Conservation (phyloP, 2,797 vertebrate genomes). For the Bufotes viridis region DNA sequence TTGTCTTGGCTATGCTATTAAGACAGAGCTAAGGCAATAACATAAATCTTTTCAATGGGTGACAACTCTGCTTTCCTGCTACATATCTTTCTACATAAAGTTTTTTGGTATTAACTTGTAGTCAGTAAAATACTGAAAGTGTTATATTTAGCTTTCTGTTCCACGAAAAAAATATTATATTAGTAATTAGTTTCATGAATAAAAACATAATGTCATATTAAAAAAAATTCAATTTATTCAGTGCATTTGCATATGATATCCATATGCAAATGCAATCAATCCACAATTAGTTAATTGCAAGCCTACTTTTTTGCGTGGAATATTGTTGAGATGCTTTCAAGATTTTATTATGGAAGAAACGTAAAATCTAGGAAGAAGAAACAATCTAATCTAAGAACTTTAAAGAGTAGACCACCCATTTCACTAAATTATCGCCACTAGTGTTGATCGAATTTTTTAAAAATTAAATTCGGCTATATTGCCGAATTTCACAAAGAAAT, state of each 20-base stretch:
- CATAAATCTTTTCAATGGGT: too few relatives aligned
- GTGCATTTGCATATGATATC: constrained; percentile 62
- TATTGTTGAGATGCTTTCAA: constrained; percentile 5
- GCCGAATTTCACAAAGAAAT: too few relatives aligned
- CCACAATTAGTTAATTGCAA: constrained; percentile 73
- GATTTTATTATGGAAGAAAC: neutral
- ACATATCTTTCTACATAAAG: neutral
- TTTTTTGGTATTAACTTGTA: neutral
- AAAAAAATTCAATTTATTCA: neutral
- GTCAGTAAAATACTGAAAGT: neutral
- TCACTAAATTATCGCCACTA: too few relatives aligned
- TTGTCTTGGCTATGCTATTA: too few relatives aligned
- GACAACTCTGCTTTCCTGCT: too few relatives aligned
- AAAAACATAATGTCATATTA: neutral
- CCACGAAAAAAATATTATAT: neutral
- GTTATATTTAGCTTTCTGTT: neutral
- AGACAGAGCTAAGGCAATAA: too few relatives aligned
- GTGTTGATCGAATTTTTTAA: too few relatives aligned
- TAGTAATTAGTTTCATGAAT: constrained; percentile 23
- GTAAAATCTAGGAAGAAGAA: neutral
- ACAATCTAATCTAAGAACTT: too few relatives aligned
- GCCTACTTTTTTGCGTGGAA: constrained; percentile 53
- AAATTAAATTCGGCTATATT: too few relatives aligned
- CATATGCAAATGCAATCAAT: constrained; percentile 72
- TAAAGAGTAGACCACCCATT: too few relatives aligned